Evolutionary conservation across 2,113 vertebrate genomes (phyloP).

Genomic region (Corvus moneduloides): DNA sequence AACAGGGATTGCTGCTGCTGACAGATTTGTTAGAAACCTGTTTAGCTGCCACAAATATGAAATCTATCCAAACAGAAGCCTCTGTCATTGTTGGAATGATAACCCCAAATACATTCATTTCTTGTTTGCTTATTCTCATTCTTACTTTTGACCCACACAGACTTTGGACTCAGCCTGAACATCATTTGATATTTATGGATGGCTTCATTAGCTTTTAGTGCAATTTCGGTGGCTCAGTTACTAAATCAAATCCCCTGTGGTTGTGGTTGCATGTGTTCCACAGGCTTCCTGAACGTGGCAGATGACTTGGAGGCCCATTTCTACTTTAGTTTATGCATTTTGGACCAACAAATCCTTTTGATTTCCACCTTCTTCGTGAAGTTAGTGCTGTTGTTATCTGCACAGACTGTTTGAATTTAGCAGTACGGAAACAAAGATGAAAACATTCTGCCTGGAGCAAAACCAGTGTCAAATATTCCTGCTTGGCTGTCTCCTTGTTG

Average conservation of each 20-base stretch:
- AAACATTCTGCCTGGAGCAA: slow-evolving; percentile 27
- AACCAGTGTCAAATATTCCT: background rate
- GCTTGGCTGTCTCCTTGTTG: background rate
- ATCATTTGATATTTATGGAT: slow-evolving; percentile 40
- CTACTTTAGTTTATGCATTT: slow-evolving; percentile 8
- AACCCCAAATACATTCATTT: background rate
- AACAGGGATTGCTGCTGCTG: slow-evolving; percentile 4
- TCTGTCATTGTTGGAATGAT: slow-evolving; percentile 1
- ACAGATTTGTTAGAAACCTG: slow-evolving; percentile 19
- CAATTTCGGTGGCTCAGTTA: slow-evolving; percentile 31
- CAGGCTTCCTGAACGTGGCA: background rate
- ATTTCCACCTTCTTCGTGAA: slow-evolving; percentile 41
- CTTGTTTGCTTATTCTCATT: background rate
- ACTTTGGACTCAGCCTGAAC: slow-evolving; percentile 12
- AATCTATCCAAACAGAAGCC: slow-evolving; percentile 3
- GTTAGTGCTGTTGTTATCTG: background rate
- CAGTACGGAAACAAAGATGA: slow-evolving; percentile 20
- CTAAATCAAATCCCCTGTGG: slow-evolving; percentile 32
- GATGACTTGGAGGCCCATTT: background rate
- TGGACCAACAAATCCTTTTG: slow-evolving; percentile 18
- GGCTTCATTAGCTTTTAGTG: slow-evolving; percentile 40
- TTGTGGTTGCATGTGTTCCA: slow-evolving; percentile 27
- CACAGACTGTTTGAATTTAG: slow-evolving; percentile 47
- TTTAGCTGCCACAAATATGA: background rate
- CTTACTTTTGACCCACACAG: background rate